Evolutionary conservation across 2,113 vertebrate species (phyloP).

Genomic region (Ammospiza caudacuta): DNA sequence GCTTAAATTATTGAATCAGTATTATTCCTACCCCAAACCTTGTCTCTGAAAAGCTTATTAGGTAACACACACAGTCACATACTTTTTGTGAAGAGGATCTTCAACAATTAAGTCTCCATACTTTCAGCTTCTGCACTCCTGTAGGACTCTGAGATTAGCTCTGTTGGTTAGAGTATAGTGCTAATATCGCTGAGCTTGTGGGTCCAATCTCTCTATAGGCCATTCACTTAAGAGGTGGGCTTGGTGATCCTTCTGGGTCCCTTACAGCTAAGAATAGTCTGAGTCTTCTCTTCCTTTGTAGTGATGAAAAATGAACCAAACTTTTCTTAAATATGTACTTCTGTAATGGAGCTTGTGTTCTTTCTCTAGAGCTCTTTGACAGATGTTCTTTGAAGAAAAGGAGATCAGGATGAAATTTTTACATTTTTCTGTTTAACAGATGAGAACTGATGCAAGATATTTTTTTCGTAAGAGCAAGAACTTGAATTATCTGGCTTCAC

Average conservation of each 20-base stretch:
- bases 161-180: too few relatives aligned
- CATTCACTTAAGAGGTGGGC: background rate
- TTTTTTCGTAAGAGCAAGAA: background rate
- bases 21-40: background rate
- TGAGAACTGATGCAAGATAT: background rate
- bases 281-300: background rate
- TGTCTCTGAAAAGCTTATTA: too few relatives aligned
- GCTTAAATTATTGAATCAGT: rapidly evolving
- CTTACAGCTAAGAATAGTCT: background rate
- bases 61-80: rapidly evolving
- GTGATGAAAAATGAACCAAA: background rate
- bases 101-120: rapidly evolving
- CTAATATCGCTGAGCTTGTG: background rate
- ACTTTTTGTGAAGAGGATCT: background rate
- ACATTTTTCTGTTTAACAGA: background rate
- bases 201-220: background rate
- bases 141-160: background rate
- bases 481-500: background rate
- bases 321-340: background rate
- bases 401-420: background rate
- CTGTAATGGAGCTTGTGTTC: background rate
- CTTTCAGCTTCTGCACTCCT: rapidly evolving
- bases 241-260: background rate
- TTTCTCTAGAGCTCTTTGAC: background rate
- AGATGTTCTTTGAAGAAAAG: background rate